Conservation (phyloP, 2,888 invertebrate species). For the Lysandra bellargus region DNA sequence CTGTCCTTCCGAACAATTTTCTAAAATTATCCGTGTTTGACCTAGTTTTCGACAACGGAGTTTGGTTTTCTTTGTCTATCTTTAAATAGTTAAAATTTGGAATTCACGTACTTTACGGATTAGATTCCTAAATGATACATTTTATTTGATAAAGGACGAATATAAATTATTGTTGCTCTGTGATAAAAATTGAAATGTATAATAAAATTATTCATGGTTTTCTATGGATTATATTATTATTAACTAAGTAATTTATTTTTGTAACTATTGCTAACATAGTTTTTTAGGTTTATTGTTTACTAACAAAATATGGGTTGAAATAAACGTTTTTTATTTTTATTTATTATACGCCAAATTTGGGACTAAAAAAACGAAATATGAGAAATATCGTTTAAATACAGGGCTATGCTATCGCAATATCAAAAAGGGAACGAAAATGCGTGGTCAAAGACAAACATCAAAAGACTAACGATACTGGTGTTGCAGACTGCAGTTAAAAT, state of each 20-base stretch:
- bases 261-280: too few species aligned
- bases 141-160: background rate
- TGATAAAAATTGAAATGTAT: too few species aligned
- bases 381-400: background rate
- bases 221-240: too few species aligned
- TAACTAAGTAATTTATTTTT: too few species aligned
- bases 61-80: background rate
- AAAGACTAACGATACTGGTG: background rate
- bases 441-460: background rate
- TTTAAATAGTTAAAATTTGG: background rate
- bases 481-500: background rate
- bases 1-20: conserved; percentile 14
- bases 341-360: too few species aligned
- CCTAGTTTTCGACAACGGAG: conserved; percentile 8
- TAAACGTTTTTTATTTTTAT: too few species aligned
- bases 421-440: background rate
- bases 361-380: too few species aligned
- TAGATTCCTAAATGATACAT: background rate
- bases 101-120: background rate
- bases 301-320: too few species aligned
- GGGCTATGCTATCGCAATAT: background rate
- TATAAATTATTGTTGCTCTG: background rate
- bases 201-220: too few species aligned
- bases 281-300: too few species aligned
- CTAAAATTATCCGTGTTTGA: conserved; percentile 10